Base-by-base conservation (phyloP, 2,113 vertebrate species). In the Stigmatopora nigra region DNA sequence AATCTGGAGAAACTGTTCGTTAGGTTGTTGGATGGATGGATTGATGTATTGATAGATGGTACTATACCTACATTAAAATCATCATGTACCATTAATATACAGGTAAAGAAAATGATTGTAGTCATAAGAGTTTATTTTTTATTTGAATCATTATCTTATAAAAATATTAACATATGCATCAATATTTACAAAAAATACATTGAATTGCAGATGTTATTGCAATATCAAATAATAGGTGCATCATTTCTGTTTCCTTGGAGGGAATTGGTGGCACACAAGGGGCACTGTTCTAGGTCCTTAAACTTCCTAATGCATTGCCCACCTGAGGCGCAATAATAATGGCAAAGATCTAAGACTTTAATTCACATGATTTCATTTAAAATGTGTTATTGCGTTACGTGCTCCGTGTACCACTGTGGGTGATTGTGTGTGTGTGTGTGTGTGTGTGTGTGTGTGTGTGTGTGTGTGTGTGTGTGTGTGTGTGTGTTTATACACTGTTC, bases 301-400 rank as follows among this genome's bases (percentile, higher is more conserved):
- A 78, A 82, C 84, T 84, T 87, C 85, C 77, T 85, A 72, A 80
- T 81, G 80, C 78, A 75, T 64, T 11, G 71, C 74, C 79, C 81
- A 87, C 86, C 82, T 60, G 82, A 84, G 87, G 87, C 84, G 68
- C 69, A 79, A 84, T 87, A 75, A 82, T 79, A 82, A 84, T 86
- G 87, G 76, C 82, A 84, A 82, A 84, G 83, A 88, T 88, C 83
- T 84, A 69, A 84, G 74, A 77, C 86, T 87, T 85, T 83, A 87
- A 86, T 88, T 87, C 77, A 83, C 69, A 73, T 84, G 82, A 87
- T 88, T 88, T 83, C 82, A 84, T 84, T 86, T 84, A 83, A 86
- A 71, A 84, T 78, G 77, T 73, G 83, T 76, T 83, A 83, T 82
- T 83, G 78, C 78, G 78, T 86, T 87, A 82, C 78, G 75, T 75